Base-by-base conservation (phyloP, 1,140 invertebrate species). In the Cydia amplana region DNA sequence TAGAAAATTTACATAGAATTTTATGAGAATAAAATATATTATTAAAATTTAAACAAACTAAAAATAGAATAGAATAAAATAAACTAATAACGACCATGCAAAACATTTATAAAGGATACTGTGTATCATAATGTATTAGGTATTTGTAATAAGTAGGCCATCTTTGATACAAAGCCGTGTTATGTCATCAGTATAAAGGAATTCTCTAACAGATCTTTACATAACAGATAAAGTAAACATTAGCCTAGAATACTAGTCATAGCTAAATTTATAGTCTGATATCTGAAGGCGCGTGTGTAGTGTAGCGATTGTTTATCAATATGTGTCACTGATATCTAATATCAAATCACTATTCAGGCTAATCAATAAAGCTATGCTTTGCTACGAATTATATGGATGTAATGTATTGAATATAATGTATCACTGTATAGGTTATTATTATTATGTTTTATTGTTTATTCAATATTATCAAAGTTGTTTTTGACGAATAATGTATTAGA, bases 291-390 rank as follows among this genome's bases (percentile, higher is more conserved):
- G 46, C 49, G 43, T 46, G 43, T 46, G 43, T 36, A 23, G 20
- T 18, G 14, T 46, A 32, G 49, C n/a, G 32, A 63, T 14, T 74
- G 32, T 36, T 64, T 65, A 63, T 74, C 74, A 64, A 63, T 63
- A 6, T 25, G 40, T 74, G 43, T 60, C 64, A 70, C 32, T 5
- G 65, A 70, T 70, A 70, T 49, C 25, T 23, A 23, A 75, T 51
- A 51, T 18, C 16, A 51, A 16, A 14, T 25, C 20, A 6, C 28
- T 20, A 73, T 74, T 51, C 25, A 25, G 23, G 28, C 67, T 77
- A 74, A 60, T 76, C 51, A 74, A 70, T 20, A 36, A n/a, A 80
- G 87, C 18, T 20, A 60, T 23, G 55, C 18, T 60, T 60, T 23
- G 55, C 18, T 23, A 23, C 18, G 51, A n/a, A 18, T 60, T 60